A percentile compares a stretch with the other conserved stretches of the same genome.
phyloP scores from a whole-genome alignment of 1,140 invertebrate species.

The Heliconius eleuchia region DNA sequence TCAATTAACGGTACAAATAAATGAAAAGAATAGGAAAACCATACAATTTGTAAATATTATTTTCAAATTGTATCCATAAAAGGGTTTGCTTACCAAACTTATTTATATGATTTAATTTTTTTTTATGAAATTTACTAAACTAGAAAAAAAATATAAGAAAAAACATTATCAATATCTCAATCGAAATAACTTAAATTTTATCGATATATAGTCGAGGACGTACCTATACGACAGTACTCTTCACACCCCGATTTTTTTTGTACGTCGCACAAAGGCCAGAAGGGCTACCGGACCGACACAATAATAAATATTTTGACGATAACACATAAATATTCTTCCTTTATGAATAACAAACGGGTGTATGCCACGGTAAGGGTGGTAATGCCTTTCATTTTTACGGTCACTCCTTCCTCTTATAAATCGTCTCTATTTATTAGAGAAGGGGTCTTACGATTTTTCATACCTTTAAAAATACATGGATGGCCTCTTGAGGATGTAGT shows the following conservation, averaged over 20 bases:
- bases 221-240: conserved; percentile 49
- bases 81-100: not conserved
- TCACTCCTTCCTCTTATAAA: conserved; percentile 72
- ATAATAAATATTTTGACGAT: conserved; percentile 82
- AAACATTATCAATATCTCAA: not conserved
- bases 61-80: not conserved
- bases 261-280: conserved; percentile 72
- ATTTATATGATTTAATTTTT: not conserved
- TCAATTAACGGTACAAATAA: no score
- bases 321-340: conserved; percentile 78
- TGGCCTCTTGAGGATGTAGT: not conserved
- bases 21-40: no score
- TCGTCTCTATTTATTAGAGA: conserved; percentile 70
- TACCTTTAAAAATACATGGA: conserved; percentile 14
- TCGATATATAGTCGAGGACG: conserved; percentile 17
- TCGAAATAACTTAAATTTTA: not conserved
- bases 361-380: conserved; percentile 64
- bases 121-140: no score
- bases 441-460: conserved; percentile 61
- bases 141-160: not conserved
- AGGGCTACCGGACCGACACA: conserved; percentile 70
- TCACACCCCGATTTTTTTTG: conserved; percentile 78
- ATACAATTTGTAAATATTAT: not conserved
- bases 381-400: conserved; percentile 70
- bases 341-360: conserved; percentile 78